Percentiles rank a stretch among this genome's conserved stretches.
phyloP scores from a whole-genome alignment of 1,140 invertebrate genomes.

The Pseudomyrmex cubaensis region DNA sequence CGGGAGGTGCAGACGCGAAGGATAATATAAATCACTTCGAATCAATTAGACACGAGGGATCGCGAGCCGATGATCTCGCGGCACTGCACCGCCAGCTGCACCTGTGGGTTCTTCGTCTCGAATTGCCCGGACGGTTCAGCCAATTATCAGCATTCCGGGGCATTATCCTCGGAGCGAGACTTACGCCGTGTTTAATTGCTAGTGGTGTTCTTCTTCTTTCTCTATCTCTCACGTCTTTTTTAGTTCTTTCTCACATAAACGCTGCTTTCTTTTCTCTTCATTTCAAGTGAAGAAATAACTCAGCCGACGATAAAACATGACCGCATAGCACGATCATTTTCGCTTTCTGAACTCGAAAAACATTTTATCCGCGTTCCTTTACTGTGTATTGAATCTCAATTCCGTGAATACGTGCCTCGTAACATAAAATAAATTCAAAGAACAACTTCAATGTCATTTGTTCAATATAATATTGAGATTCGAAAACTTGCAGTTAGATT shows the following conservation, averaged over 20 bases:
- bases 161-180: constrained; percentile 78
- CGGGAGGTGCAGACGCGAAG: constrained; percentile 64
- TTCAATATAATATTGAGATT: no score
- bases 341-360: background rate
- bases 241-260: constrained; percentile 17
- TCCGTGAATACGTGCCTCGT: background rate
- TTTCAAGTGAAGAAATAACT: constrained; percentile 19
- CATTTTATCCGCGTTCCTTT: background rate
- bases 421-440: no score
- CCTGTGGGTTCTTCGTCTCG: constrained; percentile 70
- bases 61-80: constrained; percentile 78
- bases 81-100: constrained; percentile 72
- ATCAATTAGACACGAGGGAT: constrained; percentile 81
- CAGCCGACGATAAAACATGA: constrained; percentile 17
- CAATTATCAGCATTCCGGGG: constrained; percentile 83
- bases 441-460: no score
- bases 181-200: constrained; percentile 77
- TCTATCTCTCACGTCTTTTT: constrained; percentile 29
- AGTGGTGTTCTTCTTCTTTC: constrained; percentile 67
- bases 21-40: constrained; percentile 80
- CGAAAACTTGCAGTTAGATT: no score
- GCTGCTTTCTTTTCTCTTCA: constrained; percentile 56
- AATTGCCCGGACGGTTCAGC: constrained; percentile 77
- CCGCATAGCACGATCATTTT: constrained; percentile 3
- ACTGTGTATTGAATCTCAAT: background rate